Percentiles rank a stretch among this genome's conserved stretches.
Conservation (phyloP, 2,888 invertebrate genomes). For the Ichneumoninae sp. region DNA sequence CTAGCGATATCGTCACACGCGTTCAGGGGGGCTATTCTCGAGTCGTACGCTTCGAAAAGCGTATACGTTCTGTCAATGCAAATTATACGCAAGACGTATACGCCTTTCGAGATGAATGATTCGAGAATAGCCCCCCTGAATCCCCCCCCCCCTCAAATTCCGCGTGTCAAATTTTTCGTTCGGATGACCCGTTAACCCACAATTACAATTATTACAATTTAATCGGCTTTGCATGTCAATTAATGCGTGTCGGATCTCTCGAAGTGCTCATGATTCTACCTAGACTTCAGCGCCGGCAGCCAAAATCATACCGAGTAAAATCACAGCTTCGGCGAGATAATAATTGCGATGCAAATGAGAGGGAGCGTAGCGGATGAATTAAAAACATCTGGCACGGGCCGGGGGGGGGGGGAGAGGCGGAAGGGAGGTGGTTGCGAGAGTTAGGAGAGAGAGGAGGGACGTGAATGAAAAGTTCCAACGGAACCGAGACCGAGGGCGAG, state of each 20-base stretch:
- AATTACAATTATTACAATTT: slow-evolving; percentile 55
- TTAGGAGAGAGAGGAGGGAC: background rate
- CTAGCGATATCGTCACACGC: too few species aligned
- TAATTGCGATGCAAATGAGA: slow-evolving; percentile 67
- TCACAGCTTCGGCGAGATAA: slow-evolving; percentile 52
- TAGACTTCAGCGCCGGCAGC: background rate
- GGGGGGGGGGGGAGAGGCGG: background rate
- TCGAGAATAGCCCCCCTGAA: too few species aligned
- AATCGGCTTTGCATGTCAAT: slow-evolving; percentile 67
- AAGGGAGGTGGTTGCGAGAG: too few species aligned
- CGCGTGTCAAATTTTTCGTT: slow-evolving; percentile 14
- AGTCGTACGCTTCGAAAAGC: too few species aligned
- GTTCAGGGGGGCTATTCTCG: too few species aligned
- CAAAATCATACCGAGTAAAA: slow-evolving; percentile 38
- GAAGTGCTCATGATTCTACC: slow-evolving; percentile 6
- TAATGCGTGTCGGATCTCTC: slow-evolving; percentile 58
- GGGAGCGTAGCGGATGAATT: slow-evolving; percentile 57
- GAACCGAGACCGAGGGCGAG: slow-evolving; percentile 4
- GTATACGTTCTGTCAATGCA: too few species aligned
- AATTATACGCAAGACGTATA: too few species aligned
- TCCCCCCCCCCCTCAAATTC: slow-evolving; percentile 1
- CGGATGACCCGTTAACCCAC: slow-evolving; percentile 48
- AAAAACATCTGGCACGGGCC: slow-evolving; percentile 61
- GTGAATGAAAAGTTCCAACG: slow-evolving; percentile 50
- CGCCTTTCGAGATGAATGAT: too few species aligned